Evolutionary conservation across 1,140 invertebrate genomes (phyloP).

Genomic region (Laupala kohalensis): DNA sequence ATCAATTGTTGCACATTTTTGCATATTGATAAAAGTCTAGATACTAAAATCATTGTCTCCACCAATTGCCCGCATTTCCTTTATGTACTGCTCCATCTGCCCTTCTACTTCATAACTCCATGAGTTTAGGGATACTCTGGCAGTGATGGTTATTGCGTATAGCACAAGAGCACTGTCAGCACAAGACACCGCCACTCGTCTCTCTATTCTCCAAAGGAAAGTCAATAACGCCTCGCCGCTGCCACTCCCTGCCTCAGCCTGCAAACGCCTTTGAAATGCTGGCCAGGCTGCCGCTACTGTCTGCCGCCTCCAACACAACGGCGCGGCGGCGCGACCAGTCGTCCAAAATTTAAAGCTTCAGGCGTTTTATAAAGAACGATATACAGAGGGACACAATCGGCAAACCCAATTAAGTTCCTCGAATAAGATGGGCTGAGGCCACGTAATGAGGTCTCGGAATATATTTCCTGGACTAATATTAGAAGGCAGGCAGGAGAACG

Average conservation of each 20-base stretch:
- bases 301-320: no score
- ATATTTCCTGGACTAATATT: not conserved
- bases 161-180: not conserved
- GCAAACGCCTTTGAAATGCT: not conserved
- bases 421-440: not conserved
- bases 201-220: not conserved
- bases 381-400: not conserved
- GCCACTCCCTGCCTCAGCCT: no score
- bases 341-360: not conserved
- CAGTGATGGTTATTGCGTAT: no score
- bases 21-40: no score
- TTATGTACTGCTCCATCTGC: no score
- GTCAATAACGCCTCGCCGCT: not conserved
- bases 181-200: not conserved
- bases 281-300: not conserved
- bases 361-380: not conserved
- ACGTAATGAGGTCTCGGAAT: not conserved
- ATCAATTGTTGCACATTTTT: no score
- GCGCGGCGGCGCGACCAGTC: no score
- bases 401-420: not conserved
- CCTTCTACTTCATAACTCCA: no score
- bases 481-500: not conserved
- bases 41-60: no score
- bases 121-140: no score
- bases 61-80: no score